phyloP scores from a whole-genome alignment of 2,113 vertebrate species.

The Polypterus bichir region DNA sequence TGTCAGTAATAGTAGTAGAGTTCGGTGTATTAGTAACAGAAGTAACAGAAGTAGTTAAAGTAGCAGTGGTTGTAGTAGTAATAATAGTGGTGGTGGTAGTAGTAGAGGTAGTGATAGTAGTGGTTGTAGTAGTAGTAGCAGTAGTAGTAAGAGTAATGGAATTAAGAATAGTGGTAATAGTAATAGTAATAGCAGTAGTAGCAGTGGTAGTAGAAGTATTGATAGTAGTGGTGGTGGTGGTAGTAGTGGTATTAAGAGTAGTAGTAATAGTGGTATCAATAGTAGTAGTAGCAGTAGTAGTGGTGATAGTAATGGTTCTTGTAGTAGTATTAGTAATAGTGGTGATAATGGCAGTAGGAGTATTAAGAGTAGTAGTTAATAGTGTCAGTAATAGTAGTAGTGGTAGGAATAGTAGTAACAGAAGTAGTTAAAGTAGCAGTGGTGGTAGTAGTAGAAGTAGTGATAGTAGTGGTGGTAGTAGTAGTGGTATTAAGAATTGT shows the following conservation, averaged over 20 bases:
- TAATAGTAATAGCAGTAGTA: constrained; percentile 8
- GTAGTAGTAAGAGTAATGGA: constrained; percentile 3
- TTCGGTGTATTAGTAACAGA: too few relatives aligned
- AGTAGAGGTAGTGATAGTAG: not conserved
- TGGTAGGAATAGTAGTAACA: too few relatives aligned
- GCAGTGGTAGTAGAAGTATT: constrained; percentile 5
- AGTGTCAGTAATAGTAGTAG: not conserved
- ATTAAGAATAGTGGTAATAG: not conserved
- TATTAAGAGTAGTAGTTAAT: not conserved
- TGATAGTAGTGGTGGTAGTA: too few relatives aligned
- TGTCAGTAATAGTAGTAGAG: too few relatives aligned
- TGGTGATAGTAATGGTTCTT: not conserved
- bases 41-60: too few relatives aligned
- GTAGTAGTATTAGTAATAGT: not conserved
- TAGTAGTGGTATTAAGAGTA: not conserved
- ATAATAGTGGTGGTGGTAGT: not conserved
- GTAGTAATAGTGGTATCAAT: not conserved
- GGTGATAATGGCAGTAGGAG: not conserved
- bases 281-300: not conserved
- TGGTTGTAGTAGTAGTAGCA: not conserved
- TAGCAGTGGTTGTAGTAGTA: not conserved
- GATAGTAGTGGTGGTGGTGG: not conserved
- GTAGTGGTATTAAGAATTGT: not conserved
- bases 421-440: not conserved
- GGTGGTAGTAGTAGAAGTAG: not conserved